phyloP scores from a whole-genome alignment of 2,888 invertebrate genomes.

The Ornithoptera alexandrae region DNA sequence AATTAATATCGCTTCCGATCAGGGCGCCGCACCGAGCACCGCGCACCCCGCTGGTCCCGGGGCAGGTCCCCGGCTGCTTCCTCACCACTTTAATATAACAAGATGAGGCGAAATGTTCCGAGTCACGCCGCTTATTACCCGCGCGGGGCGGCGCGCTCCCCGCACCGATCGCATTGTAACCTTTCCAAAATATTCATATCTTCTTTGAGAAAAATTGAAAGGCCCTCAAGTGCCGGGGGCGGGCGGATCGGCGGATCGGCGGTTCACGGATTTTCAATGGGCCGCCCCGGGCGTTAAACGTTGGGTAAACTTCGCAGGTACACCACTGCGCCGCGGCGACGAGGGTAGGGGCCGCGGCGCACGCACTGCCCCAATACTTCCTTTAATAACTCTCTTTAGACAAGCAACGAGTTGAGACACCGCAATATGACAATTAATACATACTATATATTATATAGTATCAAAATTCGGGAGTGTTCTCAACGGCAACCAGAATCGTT shows the following conservation, averaged over 20 bases:
- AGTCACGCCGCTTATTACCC: slow-evolving; percentile 76
- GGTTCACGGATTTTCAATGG: slow-evolving; percentile 22
- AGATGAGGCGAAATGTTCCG: slow-evolving; percentile 64
- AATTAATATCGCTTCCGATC: slow-evolving; percentile 3
- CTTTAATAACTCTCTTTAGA: too few relatives aligned
- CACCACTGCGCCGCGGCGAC: too few relatives aligned
- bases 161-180: slow-evolving; percentile 73
- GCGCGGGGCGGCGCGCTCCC: slow-evolving; percentile 62
- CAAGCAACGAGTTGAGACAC: too few relatives aligned
- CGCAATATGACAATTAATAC: too few relatives aligned
- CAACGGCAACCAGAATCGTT: too few relatives aligned
- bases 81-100: slow-evolving; percentile 60
- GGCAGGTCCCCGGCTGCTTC: slow-evolving; percentile 37
- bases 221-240: slow-evolving; percentile 28
- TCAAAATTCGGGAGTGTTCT: too few relatives aligned
- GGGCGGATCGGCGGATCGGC: slow-evolving; percentile 19
- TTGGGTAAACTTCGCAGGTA: too few relatives aligned
- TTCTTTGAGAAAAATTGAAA: slow-evolving; percentile 39
- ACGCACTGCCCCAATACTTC: too few relatives aligned
- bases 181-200: slow-evolving; percentile 60
- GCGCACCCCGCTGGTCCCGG: too few relatives aligned
- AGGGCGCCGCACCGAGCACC: slow-evolving; percentile 8
- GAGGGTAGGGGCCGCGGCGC: too few relatives aligned
- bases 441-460: too few relatives aligned
- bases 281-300: not conserved